Conservation (phyloP, 1,140 invertebrate genomes). For the Probaryconus sp. region DNA sequence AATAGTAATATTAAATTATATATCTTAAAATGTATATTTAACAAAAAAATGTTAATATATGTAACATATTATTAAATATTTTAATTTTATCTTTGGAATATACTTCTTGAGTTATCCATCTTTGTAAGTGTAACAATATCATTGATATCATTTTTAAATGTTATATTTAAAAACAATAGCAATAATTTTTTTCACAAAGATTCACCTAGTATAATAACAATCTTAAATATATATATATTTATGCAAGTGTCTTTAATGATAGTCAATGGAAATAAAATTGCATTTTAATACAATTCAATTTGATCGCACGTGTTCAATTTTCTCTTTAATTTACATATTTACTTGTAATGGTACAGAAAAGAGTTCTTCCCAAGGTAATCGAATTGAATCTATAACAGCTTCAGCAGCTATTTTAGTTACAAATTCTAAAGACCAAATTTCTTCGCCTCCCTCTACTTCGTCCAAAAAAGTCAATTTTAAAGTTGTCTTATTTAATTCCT, state of each 20-base stretch:
- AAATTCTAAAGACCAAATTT: conserved; percentile 71
- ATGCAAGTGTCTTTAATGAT: conserved; percentile 4
- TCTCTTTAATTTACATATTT: conserved; percentile 52
- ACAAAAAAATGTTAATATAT: no score
- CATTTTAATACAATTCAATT: background rate
- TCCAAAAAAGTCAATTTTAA: conserved; percentile 73
- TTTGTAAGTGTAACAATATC: no score
- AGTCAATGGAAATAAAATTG: background rate
- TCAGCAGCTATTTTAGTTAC: conserved; percentile 68
- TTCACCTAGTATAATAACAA: no score
- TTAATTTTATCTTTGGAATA: no score
- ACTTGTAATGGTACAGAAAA: conserved; percentile 75
- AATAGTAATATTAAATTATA: no score
- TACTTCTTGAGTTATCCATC: no score
- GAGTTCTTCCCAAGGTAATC: conserved; percentile 75
- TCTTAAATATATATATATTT: conserved; percentile 7
- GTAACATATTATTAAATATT: no score
- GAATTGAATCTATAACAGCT: conserved; percentile 73
- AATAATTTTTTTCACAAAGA: no score
- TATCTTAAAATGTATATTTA: no score
- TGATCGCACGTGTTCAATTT: no score
- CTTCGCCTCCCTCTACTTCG: conserved; percentile 67
- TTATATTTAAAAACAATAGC: no score
- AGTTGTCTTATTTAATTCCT: conserved; percentile 63
- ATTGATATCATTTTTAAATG: no score